Base-by-base conservation (phyloP, 2,797 vertebrate species). In the Sebastes trivittatus region DNA sequence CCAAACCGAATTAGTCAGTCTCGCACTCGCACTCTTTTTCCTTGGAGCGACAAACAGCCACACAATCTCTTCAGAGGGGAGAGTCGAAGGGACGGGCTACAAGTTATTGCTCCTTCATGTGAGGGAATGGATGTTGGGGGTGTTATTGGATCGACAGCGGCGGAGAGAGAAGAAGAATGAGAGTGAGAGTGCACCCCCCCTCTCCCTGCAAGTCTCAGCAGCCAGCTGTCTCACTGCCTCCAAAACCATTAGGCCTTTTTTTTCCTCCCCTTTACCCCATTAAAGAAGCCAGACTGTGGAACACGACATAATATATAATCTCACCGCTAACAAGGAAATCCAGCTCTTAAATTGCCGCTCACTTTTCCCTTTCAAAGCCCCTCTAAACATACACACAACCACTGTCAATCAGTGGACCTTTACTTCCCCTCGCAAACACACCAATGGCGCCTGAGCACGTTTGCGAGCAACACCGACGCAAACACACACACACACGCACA, bases 311-410 rank as follows among this genome's bases (percentile, higher is more conserved):
- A 82, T 89, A 91, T 78, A 89, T 93, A 93, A 93, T 94, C 89
- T 92, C 80, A 63, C 58, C 80, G 80, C 91, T 93, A 93, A 92
- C 92, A 89, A 92, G 88, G 81, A 93, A 94, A 92, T 93, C 90
- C 92, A 86, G 85, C 89, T 84, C 71, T 92, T 88, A 92, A 89
- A 90, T 87, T 84, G 77, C 76, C 2, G 80, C 74, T 90, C 85
- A 78, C 80, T 86, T 91, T 88, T 60, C 72, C 79, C 65, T 84
- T 90, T 78, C 69, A 80, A 87, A 83, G 49, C 46, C 52, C 58
- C 59, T 36, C 73, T 34, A 69, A 72, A 86, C 68, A 75, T 71
- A 62, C 67, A 49, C 72, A 75, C 81, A 80, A 42, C 64, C 76
- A 59, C 76, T 74, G 77, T 89, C 90, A 91, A 70, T 87, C 89